Conservation (phyloP, 2,113 vertebrate genomes). For the Sprattus sprattus region DNA sequence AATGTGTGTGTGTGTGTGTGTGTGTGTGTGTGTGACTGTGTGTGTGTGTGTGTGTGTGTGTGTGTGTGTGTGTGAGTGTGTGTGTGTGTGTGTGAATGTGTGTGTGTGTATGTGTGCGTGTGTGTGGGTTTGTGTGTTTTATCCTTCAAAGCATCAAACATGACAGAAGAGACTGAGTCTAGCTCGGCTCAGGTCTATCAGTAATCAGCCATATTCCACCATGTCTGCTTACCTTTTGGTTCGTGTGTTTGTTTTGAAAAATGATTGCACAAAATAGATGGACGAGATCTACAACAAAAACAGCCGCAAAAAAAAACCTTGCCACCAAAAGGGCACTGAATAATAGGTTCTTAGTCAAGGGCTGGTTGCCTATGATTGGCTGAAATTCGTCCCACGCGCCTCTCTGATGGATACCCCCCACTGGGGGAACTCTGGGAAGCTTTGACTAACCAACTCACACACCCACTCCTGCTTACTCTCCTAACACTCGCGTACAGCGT, state of each 20-base stretch:
- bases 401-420: neutral
- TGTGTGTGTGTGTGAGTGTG: conserved; percentile 17
- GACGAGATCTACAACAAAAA: neutral
- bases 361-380: neutral
- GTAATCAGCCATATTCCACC: conserved; percentile 9
- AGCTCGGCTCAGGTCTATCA: neutral
- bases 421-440: neutral
- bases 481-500: neutral
- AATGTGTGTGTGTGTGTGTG: conserved; percentile 8
- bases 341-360: neutral
- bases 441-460: neutral
- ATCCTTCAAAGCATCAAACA: neutral
- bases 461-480: neutral
- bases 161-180: neutral
- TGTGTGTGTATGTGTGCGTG: neutral
- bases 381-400: neutral
- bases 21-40: neutral
- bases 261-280: neutral
- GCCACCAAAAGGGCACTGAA: neutral
- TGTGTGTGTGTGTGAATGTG: conserved; percentile 4
- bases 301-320: neutral
- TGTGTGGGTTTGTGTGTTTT: neutral
- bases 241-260: neutral
- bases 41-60: neutral
- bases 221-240: neutral